These are phyloP conservation scores for Orthonychiurus folsomi DNA, from an alignment of 2,888 invertebrate genomes.

Conservation along the genomic window DNA sequence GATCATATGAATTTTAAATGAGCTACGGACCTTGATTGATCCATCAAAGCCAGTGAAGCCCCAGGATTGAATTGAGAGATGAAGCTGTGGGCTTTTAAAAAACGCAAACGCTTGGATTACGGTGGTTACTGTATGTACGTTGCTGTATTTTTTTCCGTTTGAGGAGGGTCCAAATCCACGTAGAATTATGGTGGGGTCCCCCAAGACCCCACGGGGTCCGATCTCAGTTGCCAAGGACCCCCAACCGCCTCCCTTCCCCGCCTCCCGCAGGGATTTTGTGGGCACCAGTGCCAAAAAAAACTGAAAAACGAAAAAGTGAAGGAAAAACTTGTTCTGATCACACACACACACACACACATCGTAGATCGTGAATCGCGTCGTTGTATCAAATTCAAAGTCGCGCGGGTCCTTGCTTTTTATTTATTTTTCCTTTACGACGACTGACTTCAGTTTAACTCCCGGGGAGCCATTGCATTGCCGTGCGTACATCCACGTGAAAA, in stretches of 20 bases:
- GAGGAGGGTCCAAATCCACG: not conserved
- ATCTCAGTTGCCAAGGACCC: slow-evolving; percentile 38
- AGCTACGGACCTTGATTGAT: not conserved
- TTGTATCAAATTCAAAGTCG: slow-evolving; percentile 18
- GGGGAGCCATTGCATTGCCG: not conserved
- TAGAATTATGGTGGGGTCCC: slow-evolving; percentile 40
- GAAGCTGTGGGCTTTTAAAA: too few species aligned
- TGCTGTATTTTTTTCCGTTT: not conserved
- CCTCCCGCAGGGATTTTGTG: not conserved
- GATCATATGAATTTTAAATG: not conserved
- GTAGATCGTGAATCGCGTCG: not conserved
- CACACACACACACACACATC: not conserved
- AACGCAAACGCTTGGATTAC: too few species aligned
- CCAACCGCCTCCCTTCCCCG: slow-evolving; percentile 14
- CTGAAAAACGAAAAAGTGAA: slow-evolving; percentile 27
- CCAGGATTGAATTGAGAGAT: not conserved
- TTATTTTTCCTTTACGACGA: not conserved
- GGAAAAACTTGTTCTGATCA: slow-evolving; percentile 33
- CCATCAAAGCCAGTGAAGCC: too few species aligned
- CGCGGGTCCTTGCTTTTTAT: not conserved
- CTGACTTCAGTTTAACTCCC: slow-evolving; percentile 1
- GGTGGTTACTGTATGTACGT: not conserved
- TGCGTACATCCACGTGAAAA: too few species aligned
- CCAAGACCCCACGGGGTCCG: slow-evolving; percentile 37
- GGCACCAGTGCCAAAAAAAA: slow-evolving; percentile 35